These are phyloP conservation scores for Acutogordius australiensis DNA, from an alignment of 2,888 invertebrate genomes.

Conservation along the genomic window DNA sequence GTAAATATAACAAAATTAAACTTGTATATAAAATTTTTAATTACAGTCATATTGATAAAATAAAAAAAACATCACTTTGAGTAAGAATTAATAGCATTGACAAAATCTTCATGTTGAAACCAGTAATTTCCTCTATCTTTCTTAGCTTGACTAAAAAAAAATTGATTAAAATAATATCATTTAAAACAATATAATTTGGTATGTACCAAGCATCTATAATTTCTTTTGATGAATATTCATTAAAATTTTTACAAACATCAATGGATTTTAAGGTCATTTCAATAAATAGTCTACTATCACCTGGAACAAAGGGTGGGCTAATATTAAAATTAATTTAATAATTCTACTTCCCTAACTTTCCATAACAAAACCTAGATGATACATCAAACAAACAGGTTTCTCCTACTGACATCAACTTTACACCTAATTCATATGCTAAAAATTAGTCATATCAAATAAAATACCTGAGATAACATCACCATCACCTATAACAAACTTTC, in stretches of 20 bases:
- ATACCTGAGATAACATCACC: background rate
- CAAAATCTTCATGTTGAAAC: background rate
- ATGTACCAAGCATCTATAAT: too few relatives aligned
- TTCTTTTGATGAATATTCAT: too few relatives aligned
- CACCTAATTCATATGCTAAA: background rate
- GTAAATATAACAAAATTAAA: background rate
- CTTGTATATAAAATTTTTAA: too few relatives aligned
- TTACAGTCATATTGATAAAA: too few relatives aligned
- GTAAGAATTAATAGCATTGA: background rate
- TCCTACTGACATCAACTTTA: background rate
- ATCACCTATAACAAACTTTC: background rate
- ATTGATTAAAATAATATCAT: background rate
- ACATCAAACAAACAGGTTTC: background rate
- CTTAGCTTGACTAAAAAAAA: background rate
- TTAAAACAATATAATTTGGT: background rate
- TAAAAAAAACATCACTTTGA: background rate
- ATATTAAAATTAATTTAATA: background rate
- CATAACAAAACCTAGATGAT: background rate
- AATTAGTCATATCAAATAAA: background rate
- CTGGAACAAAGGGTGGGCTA: too few relatives aligned
- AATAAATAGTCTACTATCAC: too few relatives aligned
- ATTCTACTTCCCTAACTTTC: background rate
- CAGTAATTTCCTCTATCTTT: background rate
- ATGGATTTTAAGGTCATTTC: too few relatives aligned
- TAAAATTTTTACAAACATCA: too few relatives aligned